Evolutionary conservation across 2,113 vertebrate species (phyloP), one percentile per base, ranked within the genome.

Genomic region (Engystomops pustulosus): DNA sequence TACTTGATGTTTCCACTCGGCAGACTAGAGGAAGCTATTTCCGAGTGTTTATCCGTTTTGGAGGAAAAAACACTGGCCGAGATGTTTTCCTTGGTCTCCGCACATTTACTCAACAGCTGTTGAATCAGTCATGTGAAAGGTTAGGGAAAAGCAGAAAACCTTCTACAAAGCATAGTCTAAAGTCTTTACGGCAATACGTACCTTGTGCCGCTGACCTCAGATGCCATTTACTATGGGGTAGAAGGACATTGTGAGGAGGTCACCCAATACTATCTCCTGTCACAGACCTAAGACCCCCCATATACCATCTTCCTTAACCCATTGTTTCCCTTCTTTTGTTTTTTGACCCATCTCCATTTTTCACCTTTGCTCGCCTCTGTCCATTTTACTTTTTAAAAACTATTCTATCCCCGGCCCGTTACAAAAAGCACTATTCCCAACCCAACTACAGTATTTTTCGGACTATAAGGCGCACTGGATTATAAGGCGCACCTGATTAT

Each of bases 51-150:
- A 67, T 67, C 62, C 62, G 32, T 7, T 67, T 34, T 67, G 17
- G 62, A 67, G 62, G 62, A 36, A 67, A 67, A 67, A 67, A 67
- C 62, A 67, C 2, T 18, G 62, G 6, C 62, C 36, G 62, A 67
- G 36, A 67, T 67, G 62, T 67, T 67, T 67, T 67, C 6, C 18
- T 67, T 67, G 62, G 62, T 67, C 17, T 34, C 62, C 62, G 20
- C 62, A 67, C 62, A 34, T 67, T 67, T 67, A 36, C 62, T 67
- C 30, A 67, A 67, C 62, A 67, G 62, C 62, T 67, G 62, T 4
- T 67, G 62, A 67, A 67, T 67, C 62, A 34, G 30, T 67, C 62
- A 67, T 67, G 62, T 67, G 62, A 67, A 36, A 67, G 17, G 62
- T 67, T 36, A 36, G 14, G 62, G 62, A 20, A 67, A 67, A 67